Evolutionary conservation across 2,797 vertebrate species (phyloP), one percentile per base, ranked within the genome.

Genomic region (Euphonia xanthogaster): DNA sequence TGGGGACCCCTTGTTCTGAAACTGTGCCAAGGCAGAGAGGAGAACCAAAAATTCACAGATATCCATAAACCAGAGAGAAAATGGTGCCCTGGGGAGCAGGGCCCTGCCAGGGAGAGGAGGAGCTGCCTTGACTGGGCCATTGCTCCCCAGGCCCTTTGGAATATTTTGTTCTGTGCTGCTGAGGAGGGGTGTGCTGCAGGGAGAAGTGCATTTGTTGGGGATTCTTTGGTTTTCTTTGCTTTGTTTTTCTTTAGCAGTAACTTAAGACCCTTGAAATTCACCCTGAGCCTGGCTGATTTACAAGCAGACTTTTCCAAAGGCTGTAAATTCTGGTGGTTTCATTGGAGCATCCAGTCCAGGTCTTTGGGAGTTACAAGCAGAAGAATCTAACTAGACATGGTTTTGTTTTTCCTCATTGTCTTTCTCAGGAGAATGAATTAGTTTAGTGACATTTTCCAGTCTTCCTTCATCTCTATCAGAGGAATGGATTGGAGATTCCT

Each of bases 401-500:
- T 77, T 84, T 40, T 37, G 15, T 80, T 31, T 84, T 75, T 17
- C 45, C 27, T 75, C 71, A 12, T 7, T 93, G 77, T 24, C 42
- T 93, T 94, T 80, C 42, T 80, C 40, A 37, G 55, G 74, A 76
- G 47, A 80, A 86, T 22, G 14, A 83, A 75, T 93, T 86, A 23
- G 31, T 73, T 88, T 72, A 47, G 44, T 91, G 84, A 72, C 71
- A 78, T 90, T 93, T 97, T 51, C 60, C 53, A 25, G 79, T 68
- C 65, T 90, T 53, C 45, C 74, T 83, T 86, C 58, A 78, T 57
- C 70, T 91, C 76, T 85, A 33, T 74, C 45, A 47, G 28, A 33
- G 39, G 37, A 51, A 44, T 30, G 42, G 70, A 55, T 76, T 85
- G 78, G 68, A 35, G 83, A 42, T 53, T 92, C 62, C 27, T 62